Conservation (phyloP, 2,113 vertebrate species). For the Pangasianodon gigas region DNA sequence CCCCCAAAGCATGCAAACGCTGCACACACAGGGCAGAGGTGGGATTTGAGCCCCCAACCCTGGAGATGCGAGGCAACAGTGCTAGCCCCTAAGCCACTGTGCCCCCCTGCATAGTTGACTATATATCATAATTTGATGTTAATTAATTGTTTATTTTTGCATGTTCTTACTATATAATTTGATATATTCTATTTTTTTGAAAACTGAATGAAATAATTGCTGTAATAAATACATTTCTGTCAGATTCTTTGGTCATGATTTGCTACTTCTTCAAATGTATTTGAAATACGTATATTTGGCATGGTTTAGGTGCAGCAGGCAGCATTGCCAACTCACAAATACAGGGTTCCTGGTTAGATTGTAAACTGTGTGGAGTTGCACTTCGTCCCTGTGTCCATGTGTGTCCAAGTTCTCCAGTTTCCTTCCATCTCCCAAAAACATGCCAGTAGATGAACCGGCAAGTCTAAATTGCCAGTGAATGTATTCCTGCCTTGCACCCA, state of each 20-base stretch:
- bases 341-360: not conserved
- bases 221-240: too few species aligned
- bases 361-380: not conserved
- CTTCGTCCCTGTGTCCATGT: not conserved
- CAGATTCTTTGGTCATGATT: not conserved
- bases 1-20: too few species aligned
- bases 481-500: not conserved
- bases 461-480: not conserved
- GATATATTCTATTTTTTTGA: not conserved
- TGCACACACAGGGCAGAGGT: too few species aligned
- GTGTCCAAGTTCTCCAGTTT: not conserved
- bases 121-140: not conserved
- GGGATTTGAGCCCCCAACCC: too few species aligned
- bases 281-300: not conserved
- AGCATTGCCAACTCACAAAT: not conserved
- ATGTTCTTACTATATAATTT: not conserved
- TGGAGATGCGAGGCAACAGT: too few species aligned
- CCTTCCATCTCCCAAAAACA: not conserved
- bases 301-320: not conserved
- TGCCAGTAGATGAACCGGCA: not conserved
- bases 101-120: too few species aligned
- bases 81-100: too few species aligned
- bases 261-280: not conserved
- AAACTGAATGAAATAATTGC: not conserved
- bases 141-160: not conserved